Conservation (phyloP, 2,113 vertebrate genomes). For the Oxyruncus cristatus region DNA sequence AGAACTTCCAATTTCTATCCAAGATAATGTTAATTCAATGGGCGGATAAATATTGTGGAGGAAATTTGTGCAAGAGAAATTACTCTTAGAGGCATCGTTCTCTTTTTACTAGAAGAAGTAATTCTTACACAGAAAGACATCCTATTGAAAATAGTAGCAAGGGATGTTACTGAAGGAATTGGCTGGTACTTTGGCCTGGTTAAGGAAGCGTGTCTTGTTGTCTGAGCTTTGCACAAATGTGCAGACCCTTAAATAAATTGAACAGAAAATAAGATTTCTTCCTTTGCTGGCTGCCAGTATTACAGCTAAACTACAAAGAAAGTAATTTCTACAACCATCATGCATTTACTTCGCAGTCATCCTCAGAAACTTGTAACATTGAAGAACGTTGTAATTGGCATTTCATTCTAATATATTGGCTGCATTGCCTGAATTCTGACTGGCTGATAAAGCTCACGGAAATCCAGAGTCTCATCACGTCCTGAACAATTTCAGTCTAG, state of each 20-base stretch:
- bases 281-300: slow-evolving; percentile 24
- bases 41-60: slow-evolving; percentile 48
- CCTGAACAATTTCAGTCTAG: background rate
- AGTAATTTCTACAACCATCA: slow-evolving; percentile 62
- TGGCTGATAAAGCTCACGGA: slow-evolving; percentile 14
- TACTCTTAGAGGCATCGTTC: background rate
- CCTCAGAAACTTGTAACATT: slow-evolving; percentile 25
- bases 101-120: background rate
- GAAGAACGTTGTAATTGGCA: slow-evolving; percentile 48
- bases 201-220: background rate
- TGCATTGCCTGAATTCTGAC: slow-evolving; percentile 40
- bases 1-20: slow-evolving; percentile 48
- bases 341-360: slow-evolving; percentile 46
- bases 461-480: slow-evolving; percentile 37
- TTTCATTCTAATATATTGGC: slow-evolving; percentile 55
- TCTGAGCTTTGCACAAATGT: slow-evolving; percentile 35
- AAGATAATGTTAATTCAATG: slow-evolving; percentile 42
- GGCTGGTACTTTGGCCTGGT: background rate
- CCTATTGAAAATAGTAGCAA: background rate
- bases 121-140: background rate
- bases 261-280: slow-evolving; percentile 64
- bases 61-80: slow-evolving; percentile 4
- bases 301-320: slow-evolving; percentile 56
- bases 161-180: background rate
- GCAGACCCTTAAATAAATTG: slow-evolving; percentile 54